A percentile compares a stretch with the other conserved stretches of the same genome.
These are phyloP conservation scores for Pangasius sanitwongsei DNA, from an alignment of 2,797 vertebrate species.

Conservation along the genomic window DNA sequence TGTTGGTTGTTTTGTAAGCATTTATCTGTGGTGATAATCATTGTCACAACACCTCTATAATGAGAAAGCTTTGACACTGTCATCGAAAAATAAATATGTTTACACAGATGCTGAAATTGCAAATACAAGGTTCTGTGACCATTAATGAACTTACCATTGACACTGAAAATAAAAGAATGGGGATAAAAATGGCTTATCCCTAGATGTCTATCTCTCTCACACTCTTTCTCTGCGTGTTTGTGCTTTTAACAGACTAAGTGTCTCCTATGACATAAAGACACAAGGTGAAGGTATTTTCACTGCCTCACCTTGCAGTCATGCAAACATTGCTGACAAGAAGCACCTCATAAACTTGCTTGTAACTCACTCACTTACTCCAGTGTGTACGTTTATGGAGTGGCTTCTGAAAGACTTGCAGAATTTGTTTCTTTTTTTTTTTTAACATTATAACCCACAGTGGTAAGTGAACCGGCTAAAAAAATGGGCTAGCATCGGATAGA, in stretches of 20 bases:
- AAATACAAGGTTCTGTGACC: constrained; percentile 13
- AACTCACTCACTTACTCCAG: constrained; percentile 7
- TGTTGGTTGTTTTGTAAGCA: constrained; percentile 3
- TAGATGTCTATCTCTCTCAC: background rate
- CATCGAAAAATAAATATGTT: constrained; percentile 27
- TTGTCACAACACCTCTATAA: constrained; percentile 24
- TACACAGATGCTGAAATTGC: constrained; percentile 12
- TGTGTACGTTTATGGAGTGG: background rate
- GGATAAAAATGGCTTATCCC: constrained; percentile 11
- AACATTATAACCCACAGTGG: background rate
- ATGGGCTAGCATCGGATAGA: background rate
- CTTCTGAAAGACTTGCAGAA: background rate
- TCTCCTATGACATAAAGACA: constrained; percentile 19
- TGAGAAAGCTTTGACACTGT: constrained; percentile 14
- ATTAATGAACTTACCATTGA: background rate
- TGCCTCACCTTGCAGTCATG: background rate
- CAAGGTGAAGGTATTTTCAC: constrained; percentile 11
- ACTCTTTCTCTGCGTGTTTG: background rate
- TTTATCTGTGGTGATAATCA: constrained; percentile 17
- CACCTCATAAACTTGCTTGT: constrained; percentile 16
- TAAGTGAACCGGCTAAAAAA: background rate
- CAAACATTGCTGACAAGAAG: constrained; percentile 9
- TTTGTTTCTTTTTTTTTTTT: background rate
- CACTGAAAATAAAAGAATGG: background rate
- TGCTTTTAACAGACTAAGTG: constrained; percentile 5